These are phyloP conservation scores for Glyptemys insculpta DNA, from an alignment of 2,797 vertebrate genomes.

Conservation along the genomic window DNA sequence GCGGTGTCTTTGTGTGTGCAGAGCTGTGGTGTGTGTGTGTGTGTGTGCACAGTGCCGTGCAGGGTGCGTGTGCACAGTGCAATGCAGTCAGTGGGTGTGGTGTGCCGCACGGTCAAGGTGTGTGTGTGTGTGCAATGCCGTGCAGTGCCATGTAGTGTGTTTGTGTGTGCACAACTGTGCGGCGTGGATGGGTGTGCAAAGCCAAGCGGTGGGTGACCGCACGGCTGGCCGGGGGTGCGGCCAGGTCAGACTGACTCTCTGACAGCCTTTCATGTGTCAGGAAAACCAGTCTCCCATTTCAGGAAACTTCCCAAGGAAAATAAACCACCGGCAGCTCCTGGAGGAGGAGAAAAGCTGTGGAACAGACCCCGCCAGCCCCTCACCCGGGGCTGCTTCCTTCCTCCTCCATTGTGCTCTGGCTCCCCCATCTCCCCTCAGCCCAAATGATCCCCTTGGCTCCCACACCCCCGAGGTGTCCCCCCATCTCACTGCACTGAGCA, in stretches of 20 bases:
- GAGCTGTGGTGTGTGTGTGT: too few relatives aligned
- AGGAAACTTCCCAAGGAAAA: constrained; percentile 70
- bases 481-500: neutral
- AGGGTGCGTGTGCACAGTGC: too few relatives aligned
- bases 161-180: too few relatives aligned
- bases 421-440: neutral
- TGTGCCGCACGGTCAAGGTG: too few relatives aligned
- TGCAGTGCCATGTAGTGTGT: neutral
- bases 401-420: neutral
- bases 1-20: too few relatives aligned
- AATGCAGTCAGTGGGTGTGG: too few relatives aligned
- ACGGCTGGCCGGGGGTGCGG: constrained; percentile 19
- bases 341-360: neutral
- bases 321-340: constrained; percentile 55
- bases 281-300: constrained; percentile 67
- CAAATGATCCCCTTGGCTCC: too few relatives aligned
- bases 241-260: constrained; percentile 58
- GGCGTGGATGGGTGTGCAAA: neutral
- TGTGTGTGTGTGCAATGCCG: neutral
- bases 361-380: neutral
- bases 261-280: constrained; percentile 63
- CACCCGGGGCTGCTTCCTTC: neutral
- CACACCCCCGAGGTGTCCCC: neutral
- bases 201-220: neutral
- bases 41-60: too few relatives aligned